Percentiles rank a stretch among this genome's conserved stretches.
Conservation (phyloP, 2,113 vertebrate species). For the Bombycilla garrulus region DNA sequence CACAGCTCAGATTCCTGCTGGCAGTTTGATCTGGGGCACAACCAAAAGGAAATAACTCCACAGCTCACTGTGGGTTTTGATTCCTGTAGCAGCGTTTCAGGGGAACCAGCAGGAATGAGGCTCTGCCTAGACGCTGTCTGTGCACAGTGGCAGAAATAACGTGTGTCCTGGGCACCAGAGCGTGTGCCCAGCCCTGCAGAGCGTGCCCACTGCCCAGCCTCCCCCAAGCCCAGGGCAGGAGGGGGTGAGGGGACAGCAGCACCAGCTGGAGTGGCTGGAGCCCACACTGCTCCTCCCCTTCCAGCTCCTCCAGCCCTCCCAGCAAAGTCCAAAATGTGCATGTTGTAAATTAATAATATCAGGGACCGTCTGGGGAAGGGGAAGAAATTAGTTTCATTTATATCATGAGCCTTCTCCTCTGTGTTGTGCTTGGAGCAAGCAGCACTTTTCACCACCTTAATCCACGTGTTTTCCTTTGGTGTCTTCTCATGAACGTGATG, state of each 20-base stretch:
- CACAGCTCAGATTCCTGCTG: not conserved
- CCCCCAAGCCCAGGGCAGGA: not conserved
- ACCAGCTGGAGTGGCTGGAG: not conserved
- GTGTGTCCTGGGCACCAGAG: not conserved
- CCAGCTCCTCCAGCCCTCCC: not conserved
- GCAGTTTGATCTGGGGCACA: not conserved
- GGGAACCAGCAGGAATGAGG: not conserved
- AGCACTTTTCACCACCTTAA: not conserved
- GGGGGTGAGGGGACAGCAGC: not conserved
- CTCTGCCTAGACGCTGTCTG: not conserved
- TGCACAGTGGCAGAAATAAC: not conserved
- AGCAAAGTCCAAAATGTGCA: not conserved
- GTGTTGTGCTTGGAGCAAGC: not conserved
- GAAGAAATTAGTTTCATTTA: not conserved
- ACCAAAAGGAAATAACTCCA: slow-evolving; percentile 20
- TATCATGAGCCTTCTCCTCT: not conserved
- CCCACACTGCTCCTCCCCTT: not conserved
- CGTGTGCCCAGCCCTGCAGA: not conserved
- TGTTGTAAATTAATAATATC: not conserved
- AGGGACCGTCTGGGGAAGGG: not conserved
- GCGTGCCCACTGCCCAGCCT: not conserved
- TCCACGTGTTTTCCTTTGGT: not conserved
- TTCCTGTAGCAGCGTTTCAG: not conserved
- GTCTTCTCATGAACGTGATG: not conserved
- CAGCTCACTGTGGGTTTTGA: not conserved